A percentile compares a stretch with the other conserved stretches of the same genome.
Evolutionary conservation across 2,888 invertebrate species (phyloP).

Genomic region (Melinopterus prodromus): DNA sequence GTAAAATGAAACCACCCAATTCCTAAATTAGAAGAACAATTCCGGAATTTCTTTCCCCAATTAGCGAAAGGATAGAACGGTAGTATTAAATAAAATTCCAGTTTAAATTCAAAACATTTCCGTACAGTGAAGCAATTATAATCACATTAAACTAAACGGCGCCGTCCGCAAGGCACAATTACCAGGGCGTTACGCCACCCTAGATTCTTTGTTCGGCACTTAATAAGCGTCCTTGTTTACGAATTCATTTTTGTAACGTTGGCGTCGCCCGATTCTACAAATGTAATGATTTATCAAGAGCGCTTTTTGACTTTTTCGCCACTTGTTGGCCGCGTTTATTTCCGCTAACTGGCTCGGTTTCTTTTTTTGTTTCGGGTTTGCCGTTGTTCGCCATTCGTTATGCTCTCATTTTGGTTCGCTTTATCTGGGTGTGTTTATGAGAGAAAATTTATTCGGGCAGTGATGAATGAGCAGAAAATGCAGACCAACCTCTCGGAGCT

Average conservation of each 20-base stretch:
- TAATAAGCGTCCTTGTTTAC: not conserved
- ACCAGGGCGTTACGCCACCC: not conserved
- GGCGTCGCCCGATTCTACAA: not conserved
- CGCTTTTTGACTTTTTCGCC: not conserved
- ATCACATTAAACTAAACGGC: not conserved
- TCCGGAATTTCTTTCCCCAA: not conserved
- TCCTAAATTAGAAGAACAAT: too few species aligned
- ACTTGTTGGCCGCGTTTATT: constrained; percentile 4
- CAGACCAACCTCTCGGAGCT: not conserved
- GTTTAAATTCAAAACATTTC: not conserved
- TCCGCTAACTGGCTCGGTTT: not conserved
- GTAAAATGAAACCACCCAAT: too few species aligned
- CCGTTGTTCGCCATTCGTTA: not conserved
- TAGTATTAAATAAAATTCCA: not conserved
- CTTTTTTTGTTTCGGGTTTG: not conserved
- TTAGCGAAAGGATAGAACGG: not conserved
- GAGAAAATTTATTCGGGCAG: not conserved
- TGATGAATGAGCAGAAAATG: not conserved
- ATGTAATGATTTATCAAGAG: not conserved
- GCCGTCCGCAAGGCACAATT: not conserved
- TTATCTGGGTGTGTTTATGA: not conserved
- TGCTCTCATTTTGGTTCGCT: not conserved
- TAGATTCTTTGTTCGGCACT: not conserved
- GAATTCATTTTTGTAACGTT: not conserved
- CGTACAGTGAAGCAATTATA: not conserved